phyloP scores from a whole-genome alignment of 2,888 invertebrate species.

The Dynastes grantii region DNA sequence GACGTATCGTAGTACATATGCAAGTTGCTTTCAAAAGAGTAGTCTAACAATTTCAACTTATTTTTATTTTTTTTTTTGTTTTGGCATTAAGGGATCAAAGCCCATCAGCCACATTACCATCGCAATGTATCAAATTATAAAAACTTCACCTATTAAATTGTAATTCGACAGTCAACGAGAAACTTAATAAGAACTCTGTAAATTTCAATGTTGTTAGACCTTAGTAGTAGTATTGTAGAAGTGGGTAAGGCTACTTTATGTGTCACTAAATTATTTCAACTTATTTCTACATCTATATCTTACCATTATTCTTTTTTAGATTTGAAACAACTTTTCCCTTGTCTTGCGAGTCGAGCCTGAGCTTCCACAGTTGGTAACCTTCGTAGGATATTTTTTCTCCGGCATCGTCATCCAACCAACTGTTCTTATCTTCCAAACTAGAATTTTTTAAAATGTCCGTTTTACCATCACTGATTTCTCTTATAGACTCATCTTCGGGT shows the following conservation, averaged over 20 bases:
- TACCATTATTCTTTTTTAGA: conserved; percentile 69
- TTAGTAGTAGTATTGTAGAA: too few species aligned
- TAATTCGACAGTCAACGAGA: too few species aligned
- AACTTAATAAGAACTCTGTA: too few species aligned
- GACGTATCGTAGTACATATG: too few species aligned
- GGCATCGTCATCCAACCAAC: conserved; percentile 22
- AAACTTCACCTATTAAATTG: too few species aligned
- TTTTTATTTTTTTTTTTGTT: too few species aligned
- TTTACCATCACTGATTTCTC: not conserved
- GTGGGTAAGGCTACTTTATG: too few species aligned
- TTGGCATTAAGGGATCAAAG: too few species aligned
- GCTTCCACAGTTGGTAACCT: conserved; percentile 86
- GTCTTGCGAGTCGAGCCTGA: conserved; percentile 73
- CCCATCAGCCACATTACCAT: too few species aligned
- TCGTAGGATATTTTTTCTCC: conserved; percentile 75
- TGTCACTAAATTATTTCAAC: not conserved
- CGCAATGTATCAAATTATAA: too few species aligned
- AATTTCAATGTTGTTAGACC: too few species aligned
- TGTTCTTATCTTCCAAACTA: not conserved
- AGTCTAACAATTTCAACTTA: not conserved
- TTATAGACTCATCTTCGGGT: not conserved
- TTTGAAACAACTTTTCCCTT: conserved; percentile 73
- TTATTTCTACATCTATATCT: not conserved
- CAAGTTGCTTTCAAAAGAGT: too few species aligned
- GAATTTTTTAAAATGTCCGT: not conserved